Evolutionary conservation across 2,888 invertebrate genomes (phyloP), one percentile per base, ranked within the genome.

Genomic region (Thelaira solivaga): DNA sequence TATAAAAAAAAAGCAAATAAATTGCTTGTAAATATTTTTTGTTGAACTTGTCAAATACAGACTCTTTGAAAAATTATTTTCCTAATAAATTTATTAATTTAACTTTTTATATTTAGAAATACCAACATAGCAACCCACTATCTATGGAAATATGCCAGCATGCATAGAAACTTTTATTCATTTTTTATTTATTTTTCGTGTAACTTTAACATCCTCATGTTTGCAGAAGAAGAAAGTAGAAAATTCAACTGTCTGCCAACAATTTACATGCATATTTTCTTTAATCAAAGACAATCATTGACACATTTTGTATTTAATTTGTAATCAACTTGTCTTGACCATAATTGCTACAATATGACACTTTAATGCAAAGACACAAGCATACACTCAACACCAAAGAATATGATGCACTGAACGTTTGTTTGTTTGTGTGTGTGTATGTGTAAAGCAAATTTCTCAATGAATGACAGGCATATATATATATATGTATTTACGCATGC

Each of bases 291-390:
- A 49, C 77, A 77, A 68, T 73, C 62, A 77, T 68, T 73, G 73
- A 77, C 73, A 73, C 77, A 68, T 73, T 77, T 73, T 68, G 73
- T 77, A 68, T 73, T 77, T 77, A 77, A 68, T 77, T 77, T 77
- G 77, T 77, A 77, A 73, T 77, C 77, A 77, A 77, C 68, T 73
- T 77, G 77, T 77, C 77, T 68, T 77, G 77, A 73, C 73, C 77
- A 57, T 77, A 77, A 77, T 77, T 77, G 77, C 64, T 73, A 68
- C 68, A 73, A 77, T 77, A 73, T 73, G 77, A 77, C 73, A 77
- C 77, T 77, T 68, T 62, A 76, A 69, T 64, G 57, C 69, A 49
- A n/a, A n/a, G n/a, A n/a, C 69, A 69, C 69, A 64, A 29, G 22
- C 26, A 47, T 34, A 13, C 43, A 45, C 61, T 49, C 55, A 62